Conservation (phyloP, 2,888 invertebrate species). For the Eupithecia pulchellata region DNA sequence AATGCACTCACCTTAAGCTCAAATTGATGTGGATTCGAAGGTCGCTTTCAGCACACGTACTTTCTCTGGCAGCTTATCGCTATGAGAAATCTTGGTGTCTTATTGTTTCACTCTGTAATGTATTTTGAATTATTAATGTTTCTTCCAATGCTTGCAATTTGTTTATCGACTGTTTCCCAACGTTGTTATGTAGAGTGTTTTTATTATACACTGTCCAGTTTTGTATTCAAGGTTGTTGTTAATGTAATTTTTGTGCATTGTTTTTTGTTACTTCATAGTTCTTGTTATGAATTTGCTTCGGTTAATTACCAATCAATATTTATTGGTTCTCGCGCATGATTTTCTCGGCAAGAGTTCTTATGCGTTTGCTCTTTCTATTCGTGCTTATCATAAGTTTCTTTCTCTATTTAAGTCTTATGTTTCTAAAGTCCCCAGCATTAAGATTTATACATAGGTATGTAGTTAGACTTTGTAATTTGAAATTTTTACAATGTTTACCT, state of each 20-base stretch:
- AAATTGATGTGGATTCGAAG: neutral
- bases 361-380: neutral
- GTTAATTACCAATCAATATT: neutral
- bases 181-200: slow-evolving; percentile 1
- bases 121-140: neutral
- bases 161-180: neutral
- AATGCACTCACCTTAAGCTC: neutral
- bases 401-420: neutral
- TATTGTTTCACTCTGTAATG: neutral
- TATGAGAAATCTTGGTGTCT: neutral
- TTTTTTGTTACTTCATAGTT: neutral
- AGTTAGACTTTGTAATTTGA: neutral
- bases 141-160: neutral
- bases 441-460: neutral
- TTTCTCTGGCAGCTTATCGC: neutral
- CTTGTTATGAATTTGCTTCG: slow-evolving; percentile 1
- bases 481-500: neutral
- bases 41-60: neutral
- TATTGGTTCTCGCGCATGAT: slow-evolving; percentile 5
- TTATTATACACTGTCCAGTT: slow-evolving; percentile 1
- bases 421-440: neutral
- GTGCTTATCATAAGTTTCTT: neutral
- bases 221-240: slow-evolving; percentile 6
- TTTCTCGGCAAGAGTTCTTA: neutral
- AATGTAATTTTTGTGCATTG: neutral